Percentiles rank a stretch among this genome's conserved stretches.
Conservation (phyloP, 1,140 invertebrate species). For the Copidosoma floridanum region DNA sequence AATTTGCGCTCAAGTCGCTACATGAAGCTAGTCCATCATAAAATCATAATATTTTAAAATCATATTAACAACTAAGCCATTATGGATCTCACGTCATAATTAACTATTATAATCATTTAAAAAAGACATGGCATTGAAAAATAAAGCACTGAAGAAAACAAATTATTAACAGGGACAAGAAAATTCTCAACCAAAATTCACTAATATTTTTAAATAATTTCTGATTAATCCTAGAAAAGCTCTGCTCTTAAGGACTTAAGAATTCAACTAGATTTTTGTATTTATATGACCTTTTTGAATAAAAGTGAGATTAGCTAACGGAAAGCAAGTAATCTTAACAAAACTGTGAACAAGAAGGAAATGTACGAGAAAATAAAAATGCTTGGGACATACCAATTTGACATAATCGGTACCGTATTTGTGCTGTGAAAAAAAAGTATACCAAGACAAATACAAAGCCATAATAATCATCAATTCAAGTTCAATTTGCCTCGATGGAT, state of each 20-base stretch:
- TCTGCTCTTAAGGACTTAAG: constrained; percentile 8
- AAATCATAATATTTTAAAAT: constrained; percentile 43
- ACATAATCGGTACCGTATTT: constrained; percentile 20
- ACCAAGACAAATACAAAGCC: constrained; percentile 16
- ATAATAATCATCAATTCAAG: too few relatives aligned
- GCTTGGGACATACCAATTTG: constrained; percentile 11
- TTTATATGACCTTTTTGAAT: too few relatives aligned
- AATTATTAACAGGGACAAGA: constrained; percentile 25
- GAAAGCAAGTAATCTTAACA: constrained; percentile 8
- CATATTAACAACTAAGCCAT: constrained; percentile 35
- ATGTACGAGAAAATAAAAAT: constrained; percentile 8
- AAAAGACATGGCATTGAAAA: constrained; percentile 27
- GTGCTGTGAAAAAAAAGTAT: constrained; percentile 16
- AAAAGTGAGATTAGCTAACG: background rate
- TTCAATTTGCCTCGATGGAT: too few relatives aligned
- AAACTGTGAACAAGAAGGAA: constrained; percentile 12
- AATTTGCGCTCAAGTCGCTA: constrained; percentile 37
- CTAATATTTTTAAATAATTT: background rate
- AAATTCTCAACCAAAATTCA: background rate
- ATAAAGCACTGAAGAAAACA: constrained; percentile 16
- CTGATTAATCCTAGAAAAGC: constrained; percentile 3
- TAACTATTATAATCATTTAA: constrained; percentile 31
- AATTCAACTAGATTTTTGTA: constrained; percentile 3
- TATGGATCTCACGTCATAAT: constrained; percentile 38
- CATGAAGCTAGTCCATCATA: constrained; percentile 46